Base-by-base conservation (phyloP, 2,888 invertebrate genomes). In the Rhodophaea formosa region DNA sequence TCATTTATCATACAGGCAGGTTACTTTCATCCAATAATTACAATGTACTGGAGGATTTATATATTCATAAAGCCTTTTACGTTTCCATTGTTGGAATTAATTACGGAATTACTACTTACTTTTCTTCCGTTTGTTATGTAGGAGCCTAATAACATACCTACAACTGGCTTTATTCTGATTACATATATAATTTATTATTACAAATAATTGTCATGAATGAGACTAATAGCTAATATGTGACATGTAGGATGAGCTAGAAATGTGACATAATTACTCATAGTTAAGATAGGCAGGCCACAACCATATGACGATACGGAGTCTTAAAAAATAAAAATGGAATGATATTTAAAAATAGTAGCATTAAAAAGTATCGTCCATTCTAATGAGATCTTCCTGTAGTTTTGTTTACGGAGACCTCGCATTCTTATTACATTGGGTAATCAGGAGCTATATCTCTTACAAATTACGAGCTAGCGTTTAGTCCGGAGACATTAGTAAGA, bases 21-120 rank as follows among this genome's bases (percentile, higher is more conserved):
- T 85, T 84, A 90, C 89, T 89, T 88, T 89, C 89, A 88, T 86
- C 83, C 83, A 82, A 84, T 89, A 86, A 89, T 89, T 88, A 89
- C 86, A 86, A 87, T 82, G 88, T 85, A 80, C 73, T 58, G 65
- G 62, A 78, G 78, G 75, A 80, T 81, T 75, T 75, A 75, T 72
- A 75, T 70, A 71, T 77, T 76, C 66, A 71, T 69, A 70, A 67
- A 66, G 68, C 63, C 68, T 70, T 67, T 67, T 66, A 68, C 68
- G 69, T 73, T 68, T 58, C 72, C 73, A 80, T 79, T 82, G 81
- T 82, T 61, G 62, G 74, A 76, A 86, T 86, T 86, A 83, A 84
- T 86, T 81, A 85, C 72, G 66, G 66, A 76, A 78, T 75, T 76
- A 74, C 75, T 75, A 70, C 67, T 59, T 75, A 77, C 76, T 75